Base-by-base conservation (phyloP, 2,888 invertebrate genomes). In the Lumbricus terrestris region DNA sequence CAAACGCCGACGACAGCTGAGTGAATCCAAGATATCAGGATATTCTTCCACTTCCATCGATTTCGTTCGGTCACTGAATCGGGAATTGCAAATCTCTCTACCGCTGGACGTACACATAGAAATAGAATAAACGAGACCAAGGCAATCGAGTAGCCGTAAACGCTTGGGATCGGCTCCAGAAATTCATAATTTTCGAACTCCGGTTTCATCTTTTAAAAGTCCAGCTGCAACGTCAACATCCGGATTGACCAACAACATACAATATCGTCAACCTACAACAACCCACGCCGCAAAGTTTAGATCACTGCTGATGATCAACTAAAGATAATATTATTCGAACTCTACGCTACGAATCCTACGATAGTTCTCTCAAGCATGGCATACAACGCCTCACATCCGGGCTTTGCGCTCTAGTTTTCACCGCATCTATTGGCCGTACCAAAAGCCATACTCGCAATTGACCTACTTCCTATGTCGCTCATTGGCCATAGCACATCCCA, bases 1-100 rank as follows among this genome's bases (percentile, higher is more conserved):
- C 85, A 85, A 35, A 20, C 85, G 23, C 85, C 85, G 37, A 85
- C 85, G 34, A 85, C 23, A 37, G 15, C 35, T 37, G 85, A 85
- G n/a, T 85, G 85, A 15, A 16, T 5, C 85, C 85, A 85, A 34
- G 85, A 85, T 20, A 85, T 6, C 35, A 85, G 85, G 35, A 85
- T 85, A 37, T 85, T 85, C 85, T 35, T 33, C 85, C 85, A 85
- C 85, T 34, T 85, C 85, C 85, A 85, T 37, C 37, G 33, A 37
- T 37, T 33, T 37, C 23, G 35, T 34, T 85, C 85, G 35, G 85
- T 11, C 23, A 85, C n/a, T 6, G 85, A 35, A 6, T 29, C 85
- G 5, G 85, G 85, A 85, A 85, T 85, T 29, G 35, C 85, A 37
- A 23, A 85, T 15, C 35, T 34, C 23, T 37, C 6, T 35, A 85